Percentiles rank a stretch among this genome's conserved stretches.
These are phyloP conservation scores for Ceratitis capitata DNA, from an alignment of 1,140 invertebrate genomes.

Conservation along the genomic window DNA sequence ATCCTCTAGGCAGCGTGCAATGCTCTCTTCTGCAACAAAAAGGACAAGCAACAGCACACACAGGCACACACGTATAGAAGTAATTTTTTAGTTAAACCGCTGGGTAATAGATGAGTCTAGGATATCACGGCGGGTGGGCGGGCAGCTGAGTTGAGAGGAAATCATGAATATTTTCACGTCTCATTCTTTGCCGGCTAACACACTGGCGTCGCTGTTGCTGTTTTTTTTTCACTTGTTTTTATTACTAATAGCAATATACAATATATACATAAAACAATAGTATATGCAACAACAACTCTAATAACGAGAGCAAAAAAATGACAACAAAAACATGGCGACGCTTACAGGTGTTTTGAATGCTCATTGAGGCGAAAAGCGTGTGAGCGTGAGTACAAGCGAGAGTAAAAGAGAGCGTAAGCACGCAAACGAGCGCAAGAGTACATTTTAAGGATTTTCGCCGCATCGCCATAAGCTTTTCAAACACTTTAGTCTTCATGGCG, in stretches of 20 bases:
- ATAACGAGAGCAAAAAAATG: not conserved
- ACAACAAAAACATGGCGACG: constrained; percentile 9
- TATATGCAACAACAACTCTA: not conserved
- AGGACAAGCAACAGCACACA: not conserved
- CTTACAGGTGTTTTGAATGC: constrained; percentile 38
- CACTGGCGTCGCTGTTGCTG: too few species aligned
- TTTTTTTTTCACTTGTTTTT: too few species aligned
- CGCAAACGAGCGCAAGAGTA: not conserved
- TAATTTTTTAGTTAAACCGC: not conserved
- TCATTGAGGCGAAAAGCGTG: too few species aligned
- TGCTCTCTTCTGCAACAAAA: not conserved
- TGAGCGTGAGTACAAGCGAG: not conserved
- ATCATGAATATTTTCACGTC: not conserved
- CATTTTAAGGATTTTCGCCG: constrained; percentile 12
- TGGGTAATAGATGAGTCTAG: not conserved
- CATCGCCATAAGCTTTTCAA: not conserved
- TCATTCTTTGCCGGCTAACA: constrained; percentile 12
- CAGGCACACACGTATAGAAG: not conserved
- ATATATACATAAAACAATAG: not conserved
- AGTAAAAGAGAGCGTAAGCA: not conserved
- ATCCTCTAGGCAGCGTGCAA: not conserved
- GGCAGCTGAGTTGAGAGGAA: not conserved
- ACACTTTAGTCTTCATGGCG: not conserved
- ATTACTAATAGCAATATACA: not conserved
- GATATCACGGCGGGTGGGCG: not conserved